Percentiles rank a stretch among this genome's conserved stretches.
phyloP scores from a whole-genome alignment of 1,140 invertebrate species.

The Procambarus clarkii region DNA sequence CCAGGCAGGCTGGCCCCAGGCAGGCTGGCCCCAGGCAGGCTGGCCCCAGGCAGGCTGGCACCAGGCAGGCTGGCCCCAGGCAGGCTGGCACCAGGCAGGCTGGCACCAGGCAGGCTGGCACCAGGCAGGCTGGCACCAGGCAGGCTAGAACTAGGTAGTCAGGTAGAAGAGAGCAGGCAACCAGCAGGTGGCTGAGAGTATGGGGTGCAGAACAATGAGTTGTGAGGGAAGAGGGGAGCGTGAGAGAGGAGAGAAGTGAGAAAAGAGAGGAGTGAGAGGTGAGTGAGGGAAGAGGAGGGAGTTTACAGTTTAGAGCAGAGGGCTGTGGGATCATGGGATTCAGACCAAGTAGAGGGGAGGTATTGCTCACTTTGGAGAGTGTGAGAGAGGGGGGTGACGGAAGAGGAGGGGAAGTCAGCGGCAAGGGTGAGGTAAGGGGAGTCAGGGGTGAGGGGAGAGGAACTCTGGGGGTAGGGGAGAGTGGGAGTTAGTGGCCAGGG shows the following conservation, averaged over 20 bases:
- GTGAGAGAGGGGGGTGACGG: not conserved
- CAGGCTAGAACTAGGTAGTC: too few species aligned
- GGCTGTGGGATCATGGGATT: not conserved
- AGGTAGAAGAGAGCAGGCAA: not conserved
- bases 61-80: too few species aligned
- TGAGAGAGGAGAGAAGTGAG: not conserved
- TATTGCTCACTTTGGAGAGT: too few species aligned
- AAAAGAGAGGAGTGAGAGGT: not conserved
- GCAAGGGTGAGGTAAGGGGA: not conserved
- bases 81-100: too few species aligned
- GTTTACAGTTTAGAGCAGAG: not conserved
- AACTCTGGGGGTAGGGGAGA: not conserved
- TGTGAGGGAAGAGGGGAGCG: not conserved
- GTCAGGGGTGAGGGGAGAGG: not conserved
- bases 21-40: too few species aligned
- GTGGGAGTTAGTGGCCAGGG: not conserved
- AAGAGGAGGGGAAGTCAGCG: too few species aligned
- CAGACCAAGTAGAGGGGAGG: not conserved
- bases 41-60: too few species aligned
- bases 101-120: too few species aligned
- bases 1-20: too few species aligned
- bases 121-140: too few species aligned
- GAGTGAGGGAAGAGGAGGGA: not conserved
- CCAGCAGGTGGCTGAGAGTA: not conserved
- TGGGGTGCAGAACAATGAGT: not conserved